Evolutionary conservation across 1,140 invertebrate species (phyloP), one percentile per base, ranked within the genome.

Genomic region (Procambarus virginalis): DNA sequence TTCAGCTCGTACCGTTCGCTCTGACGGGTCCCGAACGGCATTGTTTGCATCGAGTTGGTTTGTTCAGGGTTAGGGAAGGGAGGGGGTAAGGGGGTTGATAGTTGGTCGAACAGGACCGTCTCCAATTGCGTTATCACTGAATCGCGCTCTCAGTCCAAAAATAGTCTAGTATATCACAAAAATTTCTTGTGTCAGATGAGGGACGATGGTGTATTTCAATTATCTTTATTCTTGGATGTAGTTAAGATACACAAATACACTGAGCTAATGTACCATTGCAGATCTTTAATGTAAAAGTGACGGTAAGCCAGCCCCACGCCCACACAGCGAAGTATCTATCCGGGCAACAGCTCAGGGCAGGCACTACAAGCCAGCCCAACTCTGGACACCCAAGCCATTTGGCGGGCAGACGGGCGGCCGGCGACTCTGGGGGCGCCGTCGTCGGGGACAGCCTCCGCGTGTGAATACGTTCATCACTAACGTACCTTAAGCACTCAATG

Each of bases 1-100:
- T 90, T 90, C 60, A 90, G 84, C 60, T 90, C 89, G 83, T 85
- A 90, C 22, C 89, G 83, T 34, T 90, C 89, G 45, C 81, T 78
- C 64, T 81, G 79, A 5, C 83, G 58, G 4, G 48, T 46, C 6
- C 89, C 89, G 83, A 90, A 86, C 45, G 89, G 89, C 89, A 90
- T 89, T 2, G 75, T 45, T n/a, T 9, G n/a, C 12, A 3, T 51
- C 2, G 3, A 17, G 10, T 5, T 76, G 22, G 58, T 20, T 45
- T 8, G n/a, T 20, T 22, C 10, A 85, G 10, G n/a, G 64, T 10
- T 22, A n/a, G 10, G 2, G 2, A 10, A n/a, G n/a, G 17, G 4
- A 4, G 34, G n/a, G 55, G 20, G 14, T n/a, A 48, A 0, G 84
- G 9, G 2, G 68, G 46, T 48, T 45, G 6, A 68, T 49, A 6